A percentile compares a stretch with the other conserved stretches of the same genome.
These are phyloP conservation scores for Deilephila porcellus DNA, from an alignment of 2,888 invertebrate genomes.

Conservation along the genomic window DNA sequence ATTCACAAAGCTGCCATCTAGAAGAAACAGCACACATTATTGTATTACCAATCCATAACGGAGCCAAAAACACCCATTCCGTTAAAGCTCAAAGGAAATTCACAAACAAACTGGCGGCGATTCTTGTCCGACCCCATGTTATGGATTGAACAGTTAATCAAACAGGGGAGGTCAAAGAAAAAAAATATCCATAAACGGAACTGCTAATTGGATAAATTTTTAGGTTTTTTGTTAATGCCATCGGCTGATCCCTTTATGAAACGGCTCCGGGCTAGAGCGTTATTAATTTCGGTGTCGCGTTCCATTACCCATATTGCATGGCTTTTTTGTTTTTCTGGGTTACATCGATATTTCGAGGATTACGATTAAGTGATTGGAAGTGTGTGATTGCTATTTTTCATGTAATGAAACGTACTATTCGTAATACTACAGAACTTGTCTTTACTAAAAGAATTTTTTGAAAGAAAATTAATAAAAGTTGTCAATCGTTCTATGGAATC, in stretches of 20 bases:
- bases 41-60: too few species aligned
- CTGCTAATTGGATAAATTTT: conserved; percentile 65
- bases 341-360: too few species aligned
- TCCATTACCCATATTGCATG: not conserved
- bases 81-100: not conserved
- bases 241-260: conserved; percentile 8
- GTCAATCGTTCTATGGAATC: too few species aligned
- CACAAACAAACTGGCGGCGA: not conserved
- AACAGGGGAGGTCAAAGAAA: conserved; percentile 52
- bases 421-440: too few species aligned
- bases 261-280: conserved; percentile 13
- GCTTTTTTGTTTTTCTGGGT: too few species aligned
- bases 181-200: conserved; percentile 60
- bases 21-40: too few species aligned
- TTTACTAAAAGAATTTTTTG: too few species aligned
- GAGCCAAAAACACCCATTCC: not conserved
- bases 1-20: too few species aligned
- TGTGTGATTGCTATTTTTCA: too few species aligned
- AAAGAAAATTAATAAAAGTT: too few species aligned
- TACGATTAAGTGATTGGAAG: too few species aligned
- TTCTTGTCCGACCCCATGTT: conserved; percentile 48
- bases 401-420: too few species aligned
- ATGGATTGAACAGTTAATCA: conserved; percentile 60
- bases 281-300: conserved; percentile 14
- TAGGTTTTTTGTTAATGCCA: conserved; percentile 50